phyloP scores from a whole-genome alignment of 2,888 invertebrate genomes.

The Cheilosia grossa region DNA sequence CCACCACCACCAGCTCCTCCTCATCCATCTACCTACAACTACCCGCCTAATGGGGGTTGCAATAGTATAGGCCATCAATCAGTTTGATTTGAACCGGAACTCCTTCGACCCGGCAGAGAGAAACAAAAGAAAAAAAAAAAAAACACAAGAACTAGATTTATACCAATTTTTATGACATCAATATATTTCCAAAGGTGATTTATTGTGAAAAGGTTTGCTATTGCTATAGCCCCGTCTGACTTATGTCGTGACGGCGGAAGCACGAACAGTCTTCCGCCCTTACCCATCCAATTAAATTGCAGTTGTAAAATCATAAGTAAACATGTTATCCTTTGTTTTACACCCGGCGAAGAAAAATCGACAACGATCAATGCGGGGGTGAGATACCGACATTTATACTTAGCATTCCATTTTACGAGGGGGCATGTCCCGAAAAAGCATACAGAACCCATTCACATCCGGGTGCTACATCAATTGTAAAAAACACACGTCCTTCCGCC shows the following conservation, averaged over 20 bases:
- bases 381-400: constrained; percentile 29
- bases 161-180: constrained; percentile 75
- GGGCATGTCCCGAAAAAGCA: constrained; percentile 24
- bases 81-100: constrained; percentile 72
- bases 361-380: constrained; percentile 3
- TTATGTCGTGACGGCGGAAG: constrained; percentile 15
- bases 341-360: constrained; percentile 13
- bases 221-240: constrained; percentile 32
- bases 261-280: neutral
- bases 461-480: constrained; percentile 12
- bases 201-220: constrained; percentile 58
- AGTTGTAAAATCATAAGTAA: constrained; percentile 50
- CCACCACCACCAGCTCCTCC: constrained; percentile 1
- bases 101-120: constrained; percentile 51
- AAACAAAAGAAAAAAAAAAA: constrained; percentile 24
- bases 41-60: constrained; percentile 64
- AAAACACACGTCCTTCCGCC: constrained; percentile 40
- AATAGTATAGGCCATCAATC: constrained; percentile 64
- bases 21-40: constrained; percentile 17
- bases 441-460: constrained; percentile 2
- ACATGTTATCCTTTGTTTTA: constrained; percentile 54
- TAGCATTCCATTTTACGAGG: constrained; percentile 38
- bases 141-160: constrained; percentile 68
- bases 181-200: constrained; percentile 72
- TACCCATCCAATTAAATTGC: constrained; percentile 40